These are phyloP conservation scores for Parascotia fuliginaria DNA, from an alignment of 2,888 invertebrate species.

Conservation along the genomic window DNA sequence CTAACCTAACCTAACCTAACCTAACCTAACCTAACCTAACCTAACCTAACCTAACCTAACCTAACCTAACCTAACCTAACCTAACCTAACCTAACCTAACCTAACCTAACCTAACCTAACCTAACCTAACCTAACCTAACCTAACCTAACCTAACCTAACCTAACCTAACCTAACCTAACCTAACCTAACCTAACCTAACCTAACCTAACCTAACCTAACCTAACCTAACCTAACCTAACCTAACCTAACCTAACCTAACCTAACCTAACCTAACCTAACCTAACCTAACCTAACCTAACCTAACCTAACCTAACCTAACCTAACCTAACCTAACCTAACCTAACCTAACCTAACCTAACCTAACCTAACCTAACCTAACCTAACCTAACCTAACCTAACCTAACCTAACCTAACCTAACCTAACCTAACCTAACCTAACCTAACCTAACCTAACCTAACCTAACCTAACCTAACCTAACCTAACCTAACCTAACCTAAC, in stretches of 20 bases:
- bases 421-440: conserved; percentile 6
- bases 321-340: conserved; percentile 13
- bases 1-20: conserved; percentile 13
- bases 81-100: conserved; percentile 17
- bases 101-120: conserved; percentile 17
- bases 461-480: conserved; percentile 14
- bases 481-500: conserved; percentile 10
- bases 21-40: conserved; percentile 14
- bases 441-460: conserved; percentile 10
- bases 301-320: conserved; percentile 13
- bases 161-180: conserved; percentile 13
- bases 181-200: conserved; percentile 15
- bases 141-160: conserved; percentile 17
- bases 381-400: conserved; percentile 18
- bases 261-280: conserved; percentile 17
- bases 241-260: conserved; percentile 17
- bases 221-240: conserved; percentile 17
- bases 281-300: conserved; percentile 17
- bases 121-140: conserved; percentile 17
- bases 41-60: conserved; percentile 15
- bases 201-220: conserved; percentile 17
- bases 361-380: conserved; percentile 18
- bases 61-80: conserved; percentile 17
- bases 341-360: conserved; percentile 17
- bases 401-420: conserved; percentile 14